Base-by-base conservation (phyloP, 2,113 vertebrate genomes). In the Paramormyrops kingsleyae region DNA sequence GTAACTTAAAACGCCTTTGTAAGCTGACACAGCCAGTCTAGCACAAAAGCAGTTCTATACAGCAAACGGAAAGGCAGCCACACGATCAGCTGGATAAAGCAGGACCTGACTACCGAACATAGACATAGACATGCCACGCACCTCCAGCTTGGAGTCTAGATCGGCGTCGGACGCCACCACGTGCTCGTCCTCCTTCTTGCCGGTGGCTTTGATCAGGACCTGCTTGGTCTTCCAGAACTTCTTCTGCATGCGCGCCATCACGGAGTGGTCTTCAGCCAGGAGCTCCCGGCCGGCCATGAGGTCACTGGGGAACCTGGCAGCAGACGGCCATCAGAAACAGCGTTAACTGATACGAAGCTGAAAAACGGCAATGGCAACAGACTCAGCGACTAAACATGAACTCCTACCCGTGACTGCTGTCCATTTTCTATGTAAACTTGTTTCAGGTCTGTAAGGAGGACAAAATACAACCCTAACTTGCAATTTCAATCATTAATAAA, bases 171-270 rank as follows among this genome's bases (percentile, higher is more conserved):
- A 97, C 0, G 95, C 96, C 93, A 97, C 96, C 88, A 96, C 94
- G 12, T 96, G 94, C 59, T 97, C 96, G 39, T 97, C 96, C 93
- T 98, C 95, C 90, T 97, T 97, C 92, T 97, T 98, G 31, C 97
- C 97, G 0, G 97, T 97, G 90, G 96, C 97, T 93, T 97, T 96
- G 92, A 97, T 97, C 84, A 98, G 94, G 53, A 94, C 95, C 94
- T 98, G 95, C 89, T 97, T 97, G 21, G 94, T 95, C 94, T 97
- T 97, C 97, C 96, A 97, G 74, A 96, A 97, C 93, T 97, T 97
- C 93, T 97, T 97, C 92, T 97, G 96, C 95, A 96, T 97, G 94
- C 96, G 97, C 24, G 95, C 95, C 92, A 97, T 95, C 66, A 96
- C 95, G 0, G 97, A 96, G 91, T 94, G 91, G 89, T 96, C 95